Evolutionary conservation across 2,797 vertebrate species (phyloP).

Genomic region (Salmo trutta): DNA sequence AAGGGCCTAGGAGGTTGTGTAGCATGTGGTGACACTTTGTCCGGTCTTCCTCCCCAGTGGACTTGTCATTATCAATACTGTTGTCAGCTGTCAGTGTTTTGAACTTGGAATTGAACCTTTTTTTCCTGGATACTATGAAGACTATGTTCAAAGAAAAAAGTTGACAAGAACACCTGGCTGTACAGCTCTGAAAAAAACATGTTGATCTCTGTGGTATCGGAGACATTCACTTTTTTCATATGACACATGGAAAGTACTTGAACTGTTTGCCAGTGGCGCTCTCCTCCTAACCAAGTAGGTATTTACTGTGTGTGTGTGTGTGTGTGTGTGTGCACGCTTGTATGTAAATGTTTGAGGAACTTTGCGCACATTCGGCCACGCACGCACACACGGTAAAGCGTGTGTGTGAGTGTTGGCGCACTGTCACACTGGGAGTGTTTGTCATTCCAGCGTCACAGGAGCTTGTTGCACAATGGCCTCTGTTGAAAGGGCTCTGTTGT

Average conservation of each 20-base stretch:
- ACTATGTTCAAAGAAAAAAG: not conserved
- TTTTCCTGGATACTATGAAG: not conserved
- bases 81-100: not conserved
- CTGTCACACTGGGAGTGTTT: conserved; percentile 52
- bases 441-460: conserved; percentile 66
- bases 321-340: not conserved
- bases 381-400: not conserved
- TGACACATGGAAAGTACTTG: not conserved
- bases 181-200: not conserved
- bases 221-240: not conserved
- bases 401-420: conserved; percentile 1
- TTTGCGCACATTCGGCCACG: not conserved
- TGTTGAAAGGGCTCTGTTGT: conserved; percentile 75
- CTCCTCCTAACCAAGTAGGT: not conserved
- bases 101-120: not conserved
- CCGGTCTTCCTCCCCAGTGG: conserved; percentile 7
- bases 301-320: not conserved
- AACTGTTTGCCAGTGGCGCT: not conserved
- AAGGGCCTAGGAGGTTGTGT: not conserved
- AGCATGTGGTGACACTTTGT: conserved; percentile 5
- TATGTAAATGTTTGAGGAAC: not conserved
- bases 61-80: not conserved
- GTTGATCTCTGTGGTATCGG: not conserved
- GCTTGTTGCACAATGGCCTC: conserved; percentile 70
- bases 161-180: too few relatives aligned